Conservation (phyloP, 1,140 invertebrate species). For the Trachymyrmex septentrionalis region DNA sequence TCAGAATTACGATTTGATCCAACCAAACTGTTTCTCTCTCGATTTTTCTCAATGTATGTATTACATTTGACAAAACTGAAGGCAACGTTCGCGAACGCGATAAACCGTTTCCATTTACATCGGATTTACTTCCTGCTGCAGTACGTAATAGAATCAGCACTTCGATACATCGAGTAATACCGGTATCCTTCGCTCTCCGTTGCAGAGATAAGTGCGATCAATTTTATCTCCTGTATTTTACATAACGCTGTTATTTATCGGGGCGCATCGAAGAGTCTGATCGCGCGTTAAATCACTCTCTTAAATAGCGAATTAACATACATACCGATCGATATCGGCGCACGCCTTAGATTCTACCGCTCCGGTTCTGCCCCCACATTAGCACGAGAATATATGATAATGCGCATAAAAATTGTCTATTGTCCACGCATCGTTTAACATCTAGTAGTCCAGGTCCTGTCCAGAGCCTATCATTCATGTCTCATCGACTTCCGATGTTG, state of each 20-base stretch:
- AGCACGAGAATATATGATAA: conserved; percentile 66
- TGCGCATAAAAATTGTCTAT: conserved; percentile 74
- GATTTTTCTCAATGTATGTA: no score
- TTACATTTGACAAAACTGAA: conserved; percentile 2
- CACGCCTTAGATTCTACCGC: conserved; percentile 54
- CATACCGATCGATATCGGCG: conserved; percentile 74
- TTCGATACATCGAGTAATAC: conserved; percentile 23
- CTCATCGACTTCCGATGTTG: conserved; percentile 5
- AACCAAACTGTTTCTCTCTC: no score
- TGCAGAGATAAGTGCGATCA: neutral
- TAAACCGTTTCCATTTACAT: conserved; percentile 30
- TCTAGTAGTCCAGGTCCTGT: conserved; percentile 48
- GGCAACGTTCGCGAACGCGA: conserved; percentile 7
- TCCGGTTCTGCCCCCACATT: conserved; percentile 57
- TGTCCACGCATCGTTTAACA: conserved; percentile 80
- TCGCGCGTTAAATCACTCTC: conserved; percentile 75
- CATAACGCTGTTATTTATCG: conserved; percentile 47
- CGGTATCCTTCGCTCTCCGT: neutral
- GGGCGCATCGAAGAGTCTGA: conserved; percentile 25
- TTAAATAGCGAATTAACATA: conserved; percentile 79
- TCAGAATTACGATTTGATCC: no score
- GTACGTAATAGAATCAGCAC: conserved; percentile 5
- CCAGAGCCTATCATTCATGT: neutral
- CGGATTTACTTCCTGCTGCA: conserved; percentile 13
- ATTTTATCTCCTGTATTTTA: conserved; percentile 44